Base-by-base conservation (phyloP, 2,113 vertebrate genomes). In the Scalopus aquaticus region DNA sequence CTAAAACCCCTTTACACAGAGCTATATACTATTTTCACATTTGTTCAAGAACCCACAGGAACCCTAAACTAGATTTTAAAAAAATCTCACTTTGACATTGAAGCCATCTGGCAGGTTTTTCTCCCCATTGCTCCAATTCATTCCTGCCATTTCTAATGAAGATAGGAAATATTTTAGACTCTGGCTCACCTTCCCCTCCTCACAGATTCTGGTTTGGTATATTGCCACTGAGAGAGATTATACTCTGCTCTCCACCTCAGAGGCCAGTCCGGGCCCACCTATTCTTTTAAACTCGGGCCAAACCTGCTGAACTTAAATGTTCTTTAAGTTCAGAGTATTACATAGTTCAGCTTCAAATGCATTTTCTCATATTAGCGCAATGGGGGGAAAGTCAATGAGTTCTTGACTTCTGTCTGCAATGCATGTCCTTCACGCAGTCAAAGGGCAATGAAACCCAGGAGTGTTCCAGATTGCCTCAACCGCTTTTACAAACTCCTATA, bases 121-220 rank as follows among this genome's bases (percentile, higher is more conserved):
- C n/a, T 44, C 49, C 65, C 80, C 17, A 72, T 2, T 12, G 44
- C 30, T 58, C 37, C 37, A 65, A 3, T 13, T 46, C 51, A 35
- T 32, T 17, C 81, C n/a, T 78, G 78, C n/a, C 42, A n/a, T 65
- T 93, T 77, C 73, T 86, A 56, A 77, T 35, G n/a, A 90, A 92
- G 58, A 54, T 2, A 35, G 15, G 32, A 49, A 35, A 74, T 54
- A 74, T 67, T 54, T 6, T 44, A 79, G 13, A 49, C 30, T 13
- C 3, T 74, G 56, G 6, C 16, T 35, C 58, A 22, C 42, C 79
- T 58, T 32, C 26, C 10, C 9, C 7, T 49, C 37, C 2, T 26
- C 30, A 35, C 24, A 42, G 56, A 73, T 62, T 86, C 32, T 70
- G 32, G 26, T 51, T n/a, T 89, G 69, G 39, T 26, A 22, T 15